These are phyloP conservation scores for Tinamus guttatus DNA, from an alignment of 2,113 vertebrate genomes.

Conservation along the genomic window DNA sequence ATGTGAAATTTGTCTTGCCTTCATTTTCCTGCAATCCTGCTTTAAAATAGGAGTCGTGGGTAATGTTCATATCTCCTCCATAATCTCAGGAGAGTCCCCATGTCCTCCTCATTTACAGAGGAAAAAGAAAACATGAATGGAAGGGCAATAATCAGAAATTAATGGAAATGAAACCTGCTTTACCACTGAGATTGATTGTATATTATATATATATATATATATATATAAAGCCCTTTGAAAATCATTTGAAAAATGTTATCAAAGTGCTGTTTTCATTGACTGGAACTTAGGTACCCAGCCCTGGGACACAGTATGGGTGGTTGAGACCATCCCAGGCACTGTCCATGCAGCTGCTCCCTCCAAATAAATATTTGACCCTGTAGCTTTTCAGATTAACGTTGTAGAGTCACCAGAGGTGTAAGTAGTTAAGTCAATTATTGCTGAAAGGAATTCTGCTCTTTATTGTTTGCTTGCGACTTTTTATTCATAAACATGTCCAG, in stretches of 20 bases:
- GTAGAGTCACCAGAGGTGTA: neutral
- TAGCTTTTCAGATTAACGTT: neutral
- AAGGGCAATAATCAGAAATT: neutral
- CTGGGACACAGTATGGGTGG: fast-evolving
- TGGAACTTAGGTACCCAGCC: neutral
- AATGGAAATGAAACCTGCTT: neutral
- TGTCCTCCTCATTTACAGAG: neutral
- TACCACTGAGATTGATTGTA: neutral
- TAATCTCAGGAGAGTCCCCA: neutral
- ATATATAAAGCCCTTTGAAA: neutral
- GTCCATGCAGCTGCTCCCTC: neutral
- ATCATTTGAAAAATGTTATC: neutral
- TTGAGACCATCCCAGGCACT: neutral
- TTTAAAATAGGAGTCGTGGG: neutral
- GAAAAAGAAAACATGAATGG: neutral
- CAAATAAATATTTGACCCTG: neutral
- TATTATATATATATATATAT: neutral
- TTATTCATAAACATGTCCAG: neutral
- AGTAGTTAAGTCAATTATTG: neutral
- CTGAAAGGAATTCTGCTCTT: neutral
- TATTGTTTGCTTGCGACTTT: neutral
- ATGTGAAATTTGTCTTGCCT: neutral
- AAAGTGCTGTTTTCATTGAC: neutral
- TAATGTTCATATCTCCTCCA: neutral
- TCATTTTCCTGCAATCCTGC: neutral